These are phyloP conservation scores for Lucilia sericata DNA, from an alignment of 1,140 invertebrate species.

Conservation along the genomic window DNA sequence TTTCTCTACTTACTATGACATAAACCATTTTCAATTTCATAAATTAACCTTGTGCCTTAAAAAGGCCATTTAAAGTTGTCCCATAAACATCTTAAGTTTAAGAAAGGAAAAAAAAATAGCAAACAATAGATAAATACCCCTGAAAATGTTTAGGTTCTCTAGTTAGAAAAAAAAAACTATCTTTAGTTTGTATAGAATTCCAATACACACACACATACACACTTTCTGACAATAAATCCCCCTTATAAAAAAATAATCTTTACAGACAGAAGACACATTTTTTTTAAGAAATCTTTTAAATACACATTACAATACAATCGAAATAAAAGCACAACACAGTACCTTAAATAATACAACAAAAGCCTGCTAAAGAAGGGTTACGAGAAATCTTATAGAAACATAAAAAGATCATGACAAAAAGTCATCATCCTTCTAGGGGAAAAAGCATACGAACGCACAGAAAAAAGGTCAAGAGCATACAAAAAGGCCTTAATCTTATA, in stretches of 20 bases:
- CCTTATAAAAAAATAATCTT: no score
- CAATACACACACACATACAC: no score
- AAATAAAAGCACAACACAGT: constrained; percentile 1
- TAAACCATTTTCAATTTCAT: no score
- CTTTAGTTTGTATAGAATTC: no score
- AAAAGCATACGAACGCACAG: neutral
- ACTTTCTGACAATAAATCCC: no score
- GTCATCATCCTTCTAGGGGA: neutral
- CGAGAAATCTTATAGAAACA: neutral
- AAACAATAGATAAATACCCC: no score
- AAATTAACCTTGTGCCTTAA: neutral
- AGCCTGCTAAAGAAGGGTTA: neutral
- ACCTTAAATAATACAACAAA: neutral
- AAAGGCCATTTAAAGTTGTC: neutral
- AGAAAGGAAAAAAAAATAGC: no score
- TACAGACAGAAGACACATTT: neutral
- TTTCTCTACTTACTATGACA: no score
- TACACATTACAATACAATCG: constrained; percentile 1
- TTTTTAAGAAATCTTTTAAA: neutral
- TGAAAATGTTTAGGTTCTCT: no score
- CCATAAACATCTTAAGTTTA: neutral
- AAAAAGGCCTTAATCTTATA: neutral
- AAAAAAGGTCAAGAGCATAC: neutral
- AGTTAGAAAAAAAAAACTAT: no score
- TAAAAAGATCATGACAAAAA: neutral